phyloP scores from a whole-genome alignment of 2,113 vertebrate genomes.

The Polypterus bichir region DNA sequence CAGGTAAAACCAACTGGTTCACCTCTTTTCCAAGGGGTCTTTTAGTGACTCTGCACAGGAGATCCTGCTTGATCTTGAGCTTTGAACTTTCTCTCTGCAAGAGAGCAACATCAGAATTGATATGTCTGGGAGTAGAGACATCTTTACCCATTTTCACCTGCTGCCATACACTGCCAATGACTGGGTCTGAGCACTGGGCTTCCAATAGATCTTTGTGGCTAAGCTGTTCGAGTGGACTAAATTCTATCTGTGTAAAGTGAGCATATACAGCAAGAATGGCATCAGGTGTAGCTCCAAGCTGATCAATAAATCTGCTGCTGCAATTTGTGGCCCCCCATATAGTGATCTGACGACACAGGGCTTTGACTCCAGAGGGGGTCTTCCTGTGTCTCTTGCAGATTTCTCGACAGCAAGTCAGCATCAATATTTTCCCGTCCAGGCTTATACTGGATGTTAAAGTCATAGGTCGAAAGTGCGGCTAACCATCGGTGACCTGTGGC shows the following conservation, averaged over 20 bases:
- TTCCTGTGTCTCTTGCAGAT: neutral
- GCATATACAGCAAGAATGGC: neutral
- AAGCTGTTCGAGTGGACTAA: neutral
- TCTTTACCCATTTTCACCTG: neutral
- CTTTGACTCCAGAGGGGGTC: neutral
- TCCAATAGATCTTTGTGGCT: neutral
- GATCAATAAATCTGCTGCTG: slow-evolving; percentile 1
- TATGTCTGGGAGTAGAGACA: neutral
- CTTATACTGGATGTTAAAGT: neutral
- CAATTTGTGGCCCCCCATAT: neutral
- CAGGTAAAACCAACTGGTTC: neutral
- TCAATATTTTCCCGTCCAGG: neutral
- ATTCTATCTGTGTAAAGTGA: neutral
- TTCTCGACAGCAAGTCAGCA: neutral
- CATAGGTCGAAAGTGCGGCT: neutral
- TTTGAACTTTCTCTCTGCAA: neutral
- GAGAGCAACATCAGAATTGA: neutral
- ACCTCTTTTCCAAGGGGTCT: neutral
- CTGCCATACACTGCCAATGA: neutral
- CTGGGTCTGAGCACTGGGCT: neutral
- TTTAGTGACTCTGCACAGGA: neutral
- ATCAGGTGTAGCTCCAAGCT: neutral
- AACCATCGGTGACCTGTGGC: neutral
- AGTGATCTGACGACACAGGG: neutral
- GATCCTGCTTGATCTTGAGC: neutral